Conservation (phyloP, 2,888 invertebrate genomes). For the Aelia acuminata region DNA sequence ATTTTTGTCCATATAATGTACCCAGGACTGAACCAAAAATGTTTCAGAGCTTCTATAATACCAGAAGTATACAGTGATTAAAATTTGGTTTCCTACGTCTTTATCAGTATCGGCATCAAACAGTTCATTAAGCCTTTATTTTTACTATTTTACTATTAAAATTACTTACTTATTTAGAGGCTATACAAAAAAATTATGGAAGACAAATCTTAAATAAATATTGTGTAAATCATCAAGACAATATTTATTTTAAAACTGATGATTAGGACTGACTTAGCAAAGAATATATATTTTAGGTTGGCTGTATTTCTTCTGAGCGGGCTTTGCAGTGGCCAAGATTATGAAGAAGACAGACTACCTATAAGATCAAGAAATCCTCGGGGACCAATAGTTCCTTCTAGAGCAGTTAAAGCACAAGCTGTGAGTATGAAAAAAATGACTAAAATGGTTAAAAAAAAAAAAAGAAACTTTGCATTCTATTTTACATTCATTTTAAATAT, state of each 20-base stretch:
- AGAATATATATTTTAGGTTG: neutral
- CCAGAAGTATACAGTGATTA: too few relatives aligned
- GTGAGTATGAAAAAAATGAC: neutral
- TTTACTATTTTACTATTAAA: too few relatives aligned
- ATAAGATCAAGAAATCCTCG: constrained; percentile 61
- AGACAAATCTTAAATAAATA: neutral
- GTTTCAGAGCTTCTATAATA: too few relatives aligned
- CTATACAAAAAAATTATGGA: neutral
- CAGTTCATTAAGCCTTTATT: too few relatives aligned
- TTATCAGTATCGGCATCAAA: too few relatives aligned
- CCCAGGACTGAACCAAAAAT: too few relatives aligned
- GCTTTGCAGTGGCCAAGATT: constrained; percentile 61
- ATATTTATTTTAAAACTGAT: neutral
- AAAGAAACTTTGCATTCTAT: too few relatives aligned
- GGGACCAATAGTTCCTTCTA: constrained; percentile 60
- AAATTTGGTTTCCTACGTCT: too few relatives aligned
- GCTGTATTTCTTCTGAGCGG: constrained; percentile 43
- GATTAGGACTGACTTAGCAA: neutral
- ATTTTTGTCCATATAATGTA: too few relatives aligned
- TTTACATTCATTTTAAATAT: too few relatives aligned
- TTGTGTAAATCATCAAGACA: neutral
- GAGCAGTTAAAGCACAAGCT: constrained; percentile 56
- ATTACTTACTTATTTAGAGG: too few relatives aligned
- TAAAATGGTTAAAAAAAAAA: neutral
- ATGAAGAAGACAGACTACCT: constrained; percentile 60